These are phyloP conservation scores for Nyctereutes procyonoides DNA, from an alignment of 2,113 vertebrate species.

Conservation along the genomic window DNA sequence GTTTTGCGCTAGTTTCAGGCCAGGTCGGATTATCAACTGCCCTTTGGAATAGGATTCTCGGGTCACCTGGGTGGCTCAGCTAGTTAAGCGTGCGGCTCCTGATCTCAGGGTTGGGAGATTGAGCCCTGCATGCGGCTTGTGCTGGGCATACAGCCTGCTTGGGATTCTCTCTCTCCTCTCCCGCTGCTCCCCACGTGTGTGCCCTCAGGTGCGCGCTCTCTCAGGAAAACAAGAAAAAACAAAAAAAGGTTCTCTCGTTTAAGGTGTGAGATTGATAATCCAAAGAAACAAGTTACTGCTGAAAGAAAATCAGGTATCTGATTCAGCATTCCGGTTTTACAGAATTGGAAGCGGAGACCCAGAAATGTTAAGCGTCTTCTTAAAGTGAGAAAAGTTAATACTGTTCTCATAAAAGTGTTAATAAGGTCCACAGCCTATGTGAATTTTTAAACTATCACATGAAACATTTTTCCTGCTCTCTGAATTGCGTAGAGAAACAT, in stretches of 20 bases:
- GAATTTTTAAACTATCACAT: neutral
- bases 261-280: neutral
- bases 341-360: neutral
- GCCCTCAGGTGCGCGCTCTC: neutral
- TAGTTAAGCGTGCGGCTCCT: neutral
- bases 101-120: neutral
- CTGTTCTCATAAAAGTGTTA: neutral
- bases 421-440: neutral
- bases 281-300: neutral
- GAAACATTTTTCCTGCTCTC: neutral
- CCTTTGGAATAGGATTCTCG: neutral
- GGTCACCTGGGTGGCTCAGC: neutral
- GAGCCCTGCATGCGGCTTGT: neutral
- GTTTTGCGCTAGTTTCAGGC: neutral
- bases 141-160: too few species aligned
- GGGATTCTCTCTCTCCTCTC: too few species aligned
- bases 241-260: neutral
- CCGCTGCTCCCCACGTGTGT: too few species aligned
- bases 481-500: neutral
- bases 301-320: neutral
- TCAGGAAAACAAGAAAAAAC: too few species aligned
- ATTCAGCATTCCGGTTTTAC: neutral
- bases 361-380: neutral
- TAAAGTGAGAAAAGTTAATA: constrained; percentile 43
- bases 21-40: too few species aligned